Conservation (phyloP, 2,888 invertebrate species). For the Desoria tigrina region DNA sequence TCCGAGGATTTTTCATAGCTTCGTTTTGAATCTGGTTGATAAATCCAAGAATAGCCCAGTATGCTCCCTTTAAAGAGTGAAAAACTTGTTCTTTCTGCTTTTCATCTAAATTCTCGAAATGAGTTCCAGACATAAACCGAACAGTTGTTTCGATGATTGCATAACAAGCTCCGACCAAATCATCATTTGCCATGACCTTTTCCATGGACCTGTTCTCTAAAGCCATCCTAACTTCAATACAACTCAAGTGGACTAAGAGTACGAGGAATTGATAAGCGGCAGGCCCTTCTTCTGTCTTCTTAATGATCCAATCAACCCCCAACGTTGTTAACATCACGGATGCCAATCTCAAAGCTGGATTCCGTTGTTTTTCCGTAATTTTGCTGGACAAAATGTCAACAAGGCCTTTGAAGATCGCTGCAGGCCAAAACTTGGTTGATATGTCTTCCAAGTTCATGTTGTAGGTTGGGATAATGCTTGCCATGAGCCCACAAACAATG, state of each 20-base stretch:
- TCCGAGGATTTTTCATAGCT: slow-evolving; percentile 51
- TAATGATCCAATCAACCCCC: slow-evolving; percentile 80
- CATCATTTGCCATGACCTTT: slow-evolving; percentile 73
- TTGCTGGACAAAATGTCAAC: slow-evolving; percentile 82
- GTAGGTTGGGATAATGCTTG: slow-evolving; percentile 64
- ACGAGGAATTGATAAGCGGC: slow-evolving; percentile 78
- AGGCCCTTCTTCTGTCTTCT: slow-evolving; percentile 60
- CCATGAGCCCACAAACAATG: slow-evolving; percentile 75
- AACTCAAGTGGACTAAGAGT: slow-evolving; percentile 78
- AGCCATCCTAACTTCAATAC: slow-evolving; percentile 92
- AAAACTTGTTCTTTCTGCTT: slow-evolving; percentile 89
- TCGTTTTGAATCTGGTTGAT: slow-evolving; percentile 50
- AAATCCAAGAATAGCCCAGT: slow-evolving; percentile 76
- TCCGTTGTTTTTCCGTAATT: slow-evolving; percentile 82
- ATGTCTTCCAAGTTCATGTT: slow-evolving; percentile 57
- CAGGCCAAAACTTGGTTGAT: slow-evolving; percentile 75
- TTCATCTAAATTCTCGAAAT: slow-evolving; percentile 78
- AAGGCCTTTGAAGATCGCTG: slow-evolving; percentile 77
- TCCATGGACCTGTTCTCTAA: slow-evolving; percentile 80
- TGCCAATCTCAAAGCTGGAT: slow-evolving; percentile 81
- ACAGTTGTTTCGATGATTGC: slow-evolving; percentile 77
- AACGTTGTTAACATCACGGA: slow-evolving; percentile 77
- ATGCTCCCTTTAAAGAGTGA: slow-evolving; percentile 84
- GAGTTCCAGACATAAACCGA: slow-evolving; percentile 71
- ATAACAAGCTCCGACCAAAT: slow-evolving; percentile 79